Conservation (phyloP, 2,888 invertebrate genomes). For the Incurvaria masculella region DNA sequence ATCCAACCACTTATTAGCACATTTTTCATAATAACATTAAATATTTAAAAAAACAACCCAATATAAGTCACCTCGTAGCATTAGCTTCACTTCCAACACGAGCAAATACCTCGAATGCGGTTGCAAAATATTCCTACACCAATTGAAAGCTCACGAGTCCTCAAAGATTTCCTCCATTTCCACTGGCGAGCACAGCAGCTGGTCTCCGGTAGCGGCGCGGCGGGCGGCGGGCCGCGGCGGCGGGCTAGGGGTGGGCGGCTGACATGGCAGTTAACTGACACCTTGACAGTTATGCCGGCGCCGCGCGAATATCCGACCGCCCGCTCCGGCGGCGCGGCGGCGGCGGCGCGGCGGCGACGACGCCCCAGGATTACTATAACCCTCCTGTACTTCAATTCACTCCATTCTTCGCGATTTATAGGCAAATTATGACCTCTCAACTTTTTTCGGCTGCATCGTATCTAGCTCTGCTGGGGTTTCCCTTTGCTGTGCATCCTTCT, state of each 20-base stretch:
- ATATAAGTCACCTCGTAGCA: no score
- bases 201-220: neutral
- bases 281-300: slow-evolving; percentile 18
- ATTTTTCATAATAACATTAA: no score
- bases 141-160: neutral
- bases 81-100: no score
- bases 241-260: slow-evolving; percentile 7
- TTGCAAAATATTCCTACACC: no score
- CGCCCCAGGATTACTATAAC: slow-evolving; percentile 2
- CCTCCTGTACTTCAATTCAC: slow-evolving; percentile 11
- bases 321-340: neutral
- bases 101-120: no score
- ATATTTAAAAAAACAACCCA: no score
- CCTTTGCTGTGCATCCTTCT: no score
- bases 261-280: slow-evolving; percentile 20
- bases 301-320: slow-evolving; percentile 3
- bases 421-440: slow-evolving; percentile 11
- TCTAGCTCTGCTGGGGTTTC: no score
- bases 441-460: no score
- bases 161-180: neutral
- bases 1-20: no score
- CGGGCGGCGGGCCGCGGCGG: neutral
- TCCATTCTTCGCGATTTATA: slow-evolving; percentile 8
- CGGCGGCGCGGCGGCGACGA: neutral
- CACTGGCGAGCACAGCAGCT: neutral